These are phyloP conservation scores for Cephalopterus ornatus DNA, from an alignment of 2,113 vertebrate species.

Conservation along the genomic window DNA sequence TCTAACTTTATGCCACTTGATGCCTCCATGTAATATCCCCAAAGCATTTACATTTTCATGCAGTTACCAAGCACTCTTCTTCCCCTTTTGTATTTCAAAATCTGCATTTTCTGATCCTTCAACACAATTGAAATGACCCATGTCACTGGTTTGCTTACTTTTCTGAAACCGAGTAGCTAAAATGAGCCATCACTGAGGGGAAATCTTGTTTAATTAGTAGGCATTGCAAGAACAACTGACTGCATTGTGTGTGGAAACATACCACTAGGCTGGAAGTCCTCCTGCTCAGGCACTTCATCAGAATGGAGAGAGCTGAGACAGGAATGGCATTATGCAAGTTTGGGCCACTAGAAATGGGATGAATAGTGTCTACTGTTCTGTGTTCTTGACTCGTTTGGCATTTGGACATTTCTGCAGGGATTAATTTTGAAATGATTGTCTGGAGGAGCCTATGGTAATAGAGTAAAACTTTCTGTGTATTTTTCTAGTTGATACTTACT, in stretches of 20 bases:
- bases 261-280: not conserved
- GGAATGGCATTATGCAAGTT: not conserved
- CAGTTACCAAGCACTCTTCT: not conserved
- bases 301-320: not conserved
- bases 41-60: not conserved
- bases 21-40: not conserved
- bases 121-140: not conserved
- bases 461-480: not conserved
- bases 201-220: not conserved
- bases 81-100: not conserved
- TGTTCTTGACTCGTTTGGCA: not conserved
- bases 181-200: not conserved
- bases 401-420: not conserved
- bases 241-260: not conserved
- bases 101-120: not conserved
- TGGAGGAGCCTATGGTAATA: not conserved
- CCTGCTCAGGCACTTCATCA: not conserved
- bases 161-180: not conserved
- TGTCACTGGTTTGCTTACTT: not conserved
- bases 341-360: not conserved
- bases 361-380: not conserved
- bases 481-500: not conserved
- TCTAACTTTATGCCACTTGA: not conserved
- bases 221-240: not conserved
- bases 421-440: not conserved